Percentiles rank a stretch among this genome's conserved stretches.
These are phyloP conservation scores for Spialia ferax DNA, from an alignment of 2,888 invertebrate species.

Conservation along the genomic window DNA sequence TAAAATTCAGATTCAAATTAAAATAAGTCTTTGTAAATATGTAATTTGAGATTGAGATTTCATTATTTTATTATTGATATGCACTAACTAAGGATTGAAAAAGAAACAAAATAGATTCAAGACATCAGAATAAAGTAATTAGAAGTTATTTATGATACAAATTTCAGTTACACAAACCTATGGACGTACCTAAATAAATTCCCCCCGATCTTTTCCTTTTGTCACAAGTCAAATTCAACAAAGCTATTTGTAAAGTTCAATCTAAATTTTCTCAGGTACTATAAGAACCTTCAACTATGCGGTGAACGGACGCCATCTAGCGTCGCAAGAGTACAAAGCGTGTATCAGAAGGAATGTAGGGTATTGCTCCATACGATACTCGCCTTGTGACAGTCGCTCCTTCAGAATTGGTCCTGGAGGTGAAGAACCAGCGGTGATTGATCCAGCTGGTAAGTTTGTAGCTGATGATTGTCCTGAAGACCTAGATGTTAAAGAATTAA, in stretches of 20 bases:
- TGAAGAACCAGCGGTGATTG: conserved; percentile 50
- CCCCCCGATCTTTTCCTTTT: too few species aligned
- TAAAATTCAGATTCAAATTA: too few species aligned
- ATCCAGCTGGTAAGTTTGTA: conserved; percentile 46
- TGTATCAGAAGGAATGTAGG: conserved; percentile 90
- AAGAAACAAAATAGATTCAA: too few species aligned
- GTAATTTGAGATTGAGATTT: too few species aligned
- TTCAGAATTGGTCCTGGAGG: conserved; percentile 89
- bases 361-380: conserved; percentile 92
- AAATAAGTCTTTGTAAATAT: too few species aligned
- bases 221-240: too few species aligned
- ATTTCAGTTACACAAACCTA: too few species aligned
- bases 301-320: conserved; percentile 92
- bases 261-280: conserved; percentile 68
- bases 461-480: not conserved
- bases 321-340: conserved; percentile 92
- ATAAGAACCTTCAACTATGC: conserved; percentile 94
- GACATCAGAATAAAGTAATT: too few species aligned
- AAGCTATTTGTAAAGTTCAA: not conserved
- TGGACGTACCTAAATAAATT: too few species aligned
- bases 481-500: not conserved
- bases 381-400: conserved; percentile 91
- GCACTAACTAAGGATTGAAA: too few species aligned
- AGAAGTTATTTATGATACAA: too few species aligned
- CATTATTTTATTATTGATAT: too few species aligned